Base-by-base conservation (phyloP, 2,113 vertebrate genomes). In the Sander lucioperca region DNA sequence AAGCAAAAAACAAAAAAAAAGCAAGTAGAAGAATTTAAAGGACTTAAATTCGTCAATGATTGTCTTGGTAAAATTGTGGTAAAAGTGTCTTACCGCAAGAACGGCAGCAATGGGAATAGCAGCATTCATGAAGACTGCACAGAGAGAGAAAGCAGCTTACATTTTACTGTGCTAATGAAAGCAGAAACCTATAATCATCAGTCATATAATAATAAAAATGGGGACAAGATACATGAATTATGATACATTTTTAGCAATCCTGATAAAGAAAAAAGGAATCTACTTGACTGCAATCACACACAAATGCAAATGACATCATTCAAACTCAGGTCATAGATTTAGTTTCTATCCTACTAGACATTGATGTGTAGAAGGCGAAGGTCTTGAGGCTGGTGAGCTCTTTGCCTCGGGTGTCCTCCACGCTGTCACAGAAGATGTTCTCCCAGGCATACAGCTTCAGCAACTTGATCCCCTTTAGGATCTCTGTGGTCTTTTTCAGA, bases 381-480 rank as follows among this genome's bases (percentile, higher is more conserved):
- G 92, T 92, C 70, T 67, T 81, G 30, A 92, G 89, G 84, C 89
- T 90, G 66, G 86, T 91, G 64, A 94, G 91, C 82, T 99, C 98
- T 89, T 99, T 99, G 91, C 95, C 95, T 82, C 98, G 91, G 0
- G 97, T 99, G 58, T 98, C 96, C 86, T 99, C 97, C 87, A 99
- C 98, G 0, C 96, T 98, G 85, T 94, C 95, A 66, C 97, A 99
- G 95, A 99, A 99, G 86, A 99, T 97, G 58, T 98, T 96, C 83
- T 99, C 98, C 98, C 98, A 99, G 65, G 98, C 97, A 47, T 99
- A 99, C 0, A 99, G 92, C 92, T 99, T 99, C 77, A 99, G 93
- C 66, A 99, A 89, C 82, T 99, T 99, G 62, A 99, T 99, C 85
- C 98, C 98, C 91, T 99, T 99, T 69, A 99, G 54, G 83, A 99